These are phyloP conservation scores for Echeneis naucrates DNA, from an alignment of 2,797 vertebrate species.

Conservation along the genomic window DNA sequence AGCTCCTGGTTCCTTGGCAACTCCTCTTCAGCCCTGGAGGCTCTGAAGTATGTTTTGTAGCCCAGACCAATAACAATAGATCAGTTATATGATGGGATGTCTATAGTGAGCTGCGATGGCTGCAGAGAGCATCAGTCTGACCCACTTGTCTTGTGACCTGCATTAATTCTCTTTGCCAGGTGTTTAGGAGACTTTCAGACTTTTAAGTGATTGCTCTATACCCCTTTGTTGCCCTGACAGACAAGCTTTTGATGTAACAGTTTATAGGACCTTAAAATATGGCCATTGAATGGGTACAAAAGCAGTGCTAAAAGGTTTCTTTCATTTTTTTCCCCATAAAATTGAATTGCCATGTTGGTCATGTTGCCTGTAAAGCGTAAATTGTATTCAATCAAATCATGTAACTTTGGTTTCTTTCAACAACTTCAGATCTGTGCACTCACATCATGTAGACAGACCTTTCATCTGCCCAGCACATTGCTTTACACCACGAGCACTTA, in stretches of 20 bases:
- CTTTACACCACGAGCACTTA: too few relatives aligned
- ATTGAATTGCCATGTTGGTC: neutral
- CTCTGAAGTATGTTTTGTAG: conserved; percentile 31
- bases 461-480: too few relatives aligned
- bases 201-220: conserved; percentile 9
- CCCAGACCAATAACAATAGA: conserved; percentile 53
- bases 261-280: neutral
- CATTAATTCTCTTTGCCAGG: conserved; percentile 57
- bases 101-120: conserved; percentile 43
- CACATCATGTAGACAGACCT: too few relatives aligned
- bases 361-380: too few relatives aligned
- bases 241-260: neutral
- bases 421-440: too few relatives aligned
- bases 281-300: neutral
- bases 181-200: conserved; percentile 41
- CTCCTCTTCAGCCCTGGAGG: conserved; percentile 13
- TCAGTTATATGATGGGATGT: conserved; percentile 59
- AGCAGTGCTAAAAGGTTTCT: neutral
- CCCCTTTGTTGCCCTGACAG: neutral
- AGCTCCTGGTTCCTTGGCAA: conserved; percentile 44
- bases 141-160: conserved; percentile 65
- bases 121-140: conserved; percentile 54
- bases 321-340: neutral
- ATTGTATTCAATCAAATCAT: too few relatives aligned
- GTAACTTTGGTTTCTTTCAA: too few relatives aligned